These are phyloP conservation scores for Aplodontia rufa DNA, from an alignment of 2,113 vertebrate species.

Conservation along the genomic window DNA sequence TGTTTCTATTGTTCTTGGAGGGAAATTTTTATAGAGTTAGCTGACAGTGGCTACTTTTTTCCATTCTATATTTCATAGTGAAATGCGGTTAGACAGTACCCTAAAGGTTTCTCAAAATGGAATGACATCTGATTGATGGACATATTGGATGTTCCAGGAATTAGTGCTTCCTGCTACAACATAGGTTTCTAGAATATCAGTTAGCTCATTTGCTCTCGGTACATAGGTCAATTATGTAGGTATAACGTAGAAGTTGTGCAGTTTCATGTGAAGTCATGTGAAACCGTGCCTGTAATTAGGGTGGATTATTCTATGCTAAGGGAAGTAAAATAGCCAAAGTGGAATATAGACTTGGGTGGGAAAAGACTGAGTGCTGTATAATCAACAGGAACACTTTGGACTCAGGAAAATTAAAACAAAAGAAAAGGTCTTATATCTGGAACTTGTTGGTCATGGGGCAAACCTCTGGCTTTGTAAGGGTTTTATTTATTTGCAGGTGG, in stretches of 20 bases:
- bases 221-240: background rate
- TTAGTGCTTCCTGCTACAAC: background rate
- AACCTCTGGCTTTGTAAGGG: background rate
- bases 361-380: background rate
- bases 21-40: background rate
- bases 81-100: background rate
- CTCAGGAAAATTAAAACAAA: background rate
- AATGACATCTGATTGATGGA: background rate
- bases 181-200: background rate
- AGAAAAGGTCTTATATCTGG: background rate
- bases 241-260: background rate
- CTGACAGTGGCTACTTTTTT: background rate
- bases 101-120: background rate
- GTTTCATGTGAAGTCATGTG: background rate
- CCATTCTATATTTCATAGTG: background rate
- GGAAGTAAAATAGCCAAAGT: background rate
- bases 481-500: background rate
- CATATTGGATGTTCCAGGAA: background rate
- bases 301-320: background rate
- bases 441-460: background rate
- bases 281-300: background rate
- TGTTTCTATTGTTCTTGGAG: background rate
- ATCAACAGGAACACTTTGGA: background rate
- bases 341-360: background rate
- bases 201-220: background rate